phyloP scores from a whole-genome alignment of 2,113 vertebrate genomes.

The Sapajus apella region DNA sequence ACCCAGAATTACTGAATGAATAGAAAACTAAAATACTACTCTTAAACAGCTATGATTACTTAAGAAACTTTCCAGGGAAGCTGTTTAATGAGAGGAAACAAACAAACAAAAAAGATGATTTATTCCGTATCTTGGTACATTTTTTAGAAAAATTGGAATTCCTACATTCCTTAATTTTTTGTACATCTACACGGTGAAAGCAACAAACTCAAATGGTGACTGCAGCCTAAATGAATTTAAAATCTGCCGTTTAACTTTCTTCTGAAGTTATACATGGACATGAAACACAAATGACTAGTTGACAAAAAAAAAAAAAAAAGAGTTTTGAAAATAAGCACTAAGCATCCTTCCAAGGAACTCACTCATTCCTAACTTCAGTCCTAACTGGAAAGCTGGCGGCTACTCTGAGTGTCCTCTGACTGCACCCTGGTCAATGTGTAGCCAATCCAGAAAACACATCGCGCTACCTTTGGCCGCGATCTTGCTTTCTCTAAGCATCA shows the following conservation, averaged over 20 bases:
- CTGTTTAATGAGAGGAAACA: not conserved
- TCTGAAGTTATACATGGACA: slow-evolving; percentile 40
- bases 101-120: not conserved
- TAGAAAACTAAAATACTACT: not conserved
- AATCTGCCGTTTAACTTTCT: slow-evolving; percentile 35
- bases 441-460: not conserved
- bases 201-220: not conserved
- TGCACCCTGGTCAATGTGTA: not conserved
- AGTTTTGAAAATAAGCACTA: slow-evolving; percentile 44
- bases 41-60: not conserved
- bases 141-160: not conserved
- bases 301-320: not conserved
- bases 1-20: not conserved
- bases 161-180: not conserved
- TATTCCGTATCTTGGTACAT: not conserved
- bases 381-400: not conserved
- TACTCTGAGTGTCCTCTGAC: not conserved
- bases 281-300: not conserved
- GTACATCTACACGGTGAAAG: not conserved
- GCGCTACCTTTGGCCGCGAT: not conserved
- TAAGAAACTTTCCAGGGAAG: slow-evolving; percentile 15
- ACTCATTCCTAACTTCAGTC: slow-evolving; percentile 56
- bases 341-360: slow-evolving; percentile 21
- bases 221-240: not conserved
- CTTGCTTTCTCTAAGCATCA: not conserved